Conservation (phyloP, 2,113 vertebrate species). For the Xenotilapia caudafasciata region DNA sequence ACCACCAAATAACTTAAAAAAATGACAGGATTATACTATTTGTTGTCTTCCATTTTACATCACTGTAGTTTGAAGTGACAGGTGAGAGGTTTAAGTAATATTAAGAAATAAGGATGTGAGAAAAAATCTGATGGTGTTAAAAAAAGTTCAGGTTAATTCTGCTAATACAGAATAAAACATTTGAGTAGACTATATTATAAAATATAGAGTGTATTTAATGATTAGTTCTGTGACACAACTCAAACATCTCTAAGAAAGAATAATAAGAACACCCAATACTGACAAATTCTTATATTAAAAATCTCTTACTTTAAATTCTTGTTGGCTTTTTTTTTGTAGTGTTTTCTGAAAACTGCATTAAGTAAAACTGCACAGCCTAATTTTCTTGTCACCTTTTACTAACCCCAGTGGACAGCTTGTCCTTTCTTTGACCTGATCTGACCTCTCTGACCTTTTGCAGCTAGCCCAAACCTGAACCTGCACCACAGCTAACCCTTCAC, state of each 20-base stretch:
- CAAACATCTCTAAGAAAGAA: neutral
- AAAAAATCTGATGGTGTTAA: neutral
- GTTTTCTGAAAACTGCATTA: neutral
- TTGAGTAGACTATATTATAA: neutral
- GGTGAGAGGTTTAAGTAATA: neutral
- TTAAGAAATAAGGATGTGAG: neutral
- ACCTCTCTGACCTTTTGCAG: constrained; percentile 16
- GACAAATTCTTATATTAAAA: neutral
- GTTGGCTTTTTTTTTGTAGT: neutral
- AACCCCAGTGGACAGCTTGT: neutral
- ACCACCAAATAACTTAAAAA: neutral
- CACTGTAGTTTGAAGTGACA: neutral
- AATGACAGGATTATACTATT: neutral
- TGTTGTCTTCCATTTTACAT: neutral
- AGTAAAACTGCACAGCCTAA: neutral
- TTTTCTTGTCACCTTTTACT: neutral
- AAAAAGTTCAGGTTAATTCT: neutral
- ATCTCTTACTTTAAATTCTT: neutral
- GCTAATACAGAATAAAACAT: neutral
- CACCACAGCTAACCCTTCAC: constrained; percentile 17
- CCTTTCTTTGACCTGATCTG: constrained; percentile 4
- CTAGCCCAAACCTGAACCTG: constrained; percentile 43
- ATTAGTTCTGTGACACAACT: neutral
- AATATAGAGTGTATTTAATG: neutral
- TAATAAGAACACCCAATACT: neutral